phyloP scores from a whole-genome alignment of 1,140 invertebrate species.

The Tachypleus tridentatus region DNA sequence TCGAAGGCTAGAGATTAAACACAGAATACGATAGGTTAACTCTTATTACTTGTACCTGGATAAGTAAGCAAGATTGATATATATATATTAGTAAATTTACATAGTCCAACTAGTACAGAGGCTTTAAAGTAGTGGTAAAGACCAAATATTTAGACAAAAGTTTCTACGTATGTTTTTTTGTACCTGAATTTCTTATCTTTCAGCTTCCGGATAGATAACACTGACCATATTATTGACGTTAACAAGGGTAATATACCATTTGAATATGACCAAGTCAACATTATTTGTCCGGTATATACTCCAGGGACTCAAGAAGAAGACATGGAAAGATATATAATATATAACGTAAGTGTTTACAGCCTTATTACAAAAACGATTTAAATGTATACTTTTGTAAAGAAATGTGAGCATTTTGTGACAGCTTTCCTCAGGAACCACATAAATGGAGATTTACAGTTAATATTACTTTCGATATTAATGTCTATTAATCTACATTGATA shows the following conservation, averaged over 20 bases:
- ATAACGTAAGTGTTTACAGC: conserved; percentile 57
- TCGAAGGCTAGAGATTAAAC: too few species aligned
- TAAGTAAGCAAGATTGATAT: too few species aligned
- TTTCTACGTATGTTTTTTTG: conserved; percentile 2
- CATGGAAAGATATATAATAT: conserved; percentile 89
- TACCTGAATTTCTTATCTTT: conserved; percentile 33
- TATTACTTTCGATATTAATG: background rate
- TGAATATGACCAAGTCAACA: conserved; percentile 90
- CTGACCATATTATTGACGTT: conserved; percentile 91
- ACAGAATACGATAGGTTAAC: too few species aligned
- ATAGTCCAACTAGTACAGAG: too few species aligned
- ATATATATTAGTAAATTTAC: too few species aligned
- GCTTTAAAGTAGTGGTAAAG: too few species aligned
- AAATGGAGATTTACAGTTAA: too few species aligned
- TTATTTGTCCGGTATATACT: conserved; percentile 84
- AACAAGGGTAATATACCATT: conserved; percentile 86
- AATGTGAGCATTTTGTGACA: too few species aligned
- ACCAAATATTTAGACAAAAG: too few species aligned
- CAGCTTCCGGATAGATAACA: conserved; percentile 95
- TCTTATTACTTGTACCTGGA: too few species aligned
- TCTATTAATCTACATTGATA: background rate
- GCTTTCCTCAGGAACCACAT: too few species aligned
- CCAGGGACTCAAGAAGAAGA: conserved; percentile 77
- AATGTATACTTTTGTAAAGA: too few species aligned
- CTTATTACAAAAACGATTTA: background rate